A percentile compares a stretch with the other conserved stretches of the same genome.
Evolutionary conservation across 2,888 invertebrate species (phyloP).

Genomic region (Oxytorus armatus): DNA sequence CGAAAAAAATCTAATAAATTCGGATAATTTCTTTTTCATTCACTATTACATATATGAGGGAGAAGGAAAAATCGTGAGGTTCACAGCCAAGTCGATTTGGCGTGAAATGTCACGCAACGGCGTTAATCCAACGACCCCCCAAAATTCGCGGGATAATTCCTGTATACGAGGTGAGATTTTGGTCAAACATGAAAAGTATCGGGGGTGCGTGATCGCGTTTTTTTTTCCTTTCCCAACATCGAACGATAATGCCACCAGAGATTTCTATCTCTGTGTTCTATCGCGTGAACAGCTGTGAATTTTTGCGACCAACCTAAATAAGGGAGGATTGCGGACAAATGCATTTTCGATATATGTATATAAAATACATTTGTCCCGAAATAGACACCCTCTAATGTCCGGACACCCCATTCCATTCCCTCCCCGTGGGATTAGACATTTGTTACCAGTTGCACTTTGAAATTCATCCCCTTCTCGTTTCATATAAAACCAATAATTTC

Average conservation of each 20-base stretch:
- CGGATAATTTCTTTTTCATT: no score
- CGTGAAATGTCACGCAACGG: no score
- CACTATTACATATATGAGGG: no score
- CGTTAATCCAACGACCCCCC: background rate
- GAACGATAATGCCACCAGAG: slow-evolving; percentile 28
- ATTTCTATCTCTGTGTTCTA: slow-evolving; percentile 55
- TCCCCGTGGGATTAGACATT: slow-evolving; percentile 66
- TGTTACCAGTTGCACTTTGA: slow-evolving; percentile 44
- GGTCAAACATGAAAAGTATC: background rate
- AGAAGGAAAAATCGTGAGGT: no score
- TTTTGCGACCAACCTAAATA: slow-evolving; percentile 50
- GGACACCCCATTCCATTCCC: no score
- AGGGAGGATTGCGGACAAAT: no score
- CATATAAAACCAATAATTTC: background rate
- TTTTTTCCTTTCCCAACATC: background rate
- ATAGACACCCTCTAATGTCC: slow-evolving; percentile 29
- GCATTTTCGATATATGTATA: no score
- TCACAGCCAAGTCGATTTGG: no score
- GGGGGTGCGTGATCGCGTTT: background rate
- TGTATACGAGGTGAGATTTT: background rate
- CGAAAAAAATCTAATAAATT: no score
- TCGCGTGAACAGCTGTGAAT: slow-evolving; percentile 63
- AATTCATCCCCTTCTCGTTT: background rate
- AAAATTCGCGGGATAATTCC: background rate
- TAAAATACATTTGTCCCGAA: slow-evolving; percentile 9